Evolutionary conservation across 2,888 invertebrate genomes (phyloP), one percentile per base, ranked within the genome.

Genomic region (Phortica okadai): DNA sequence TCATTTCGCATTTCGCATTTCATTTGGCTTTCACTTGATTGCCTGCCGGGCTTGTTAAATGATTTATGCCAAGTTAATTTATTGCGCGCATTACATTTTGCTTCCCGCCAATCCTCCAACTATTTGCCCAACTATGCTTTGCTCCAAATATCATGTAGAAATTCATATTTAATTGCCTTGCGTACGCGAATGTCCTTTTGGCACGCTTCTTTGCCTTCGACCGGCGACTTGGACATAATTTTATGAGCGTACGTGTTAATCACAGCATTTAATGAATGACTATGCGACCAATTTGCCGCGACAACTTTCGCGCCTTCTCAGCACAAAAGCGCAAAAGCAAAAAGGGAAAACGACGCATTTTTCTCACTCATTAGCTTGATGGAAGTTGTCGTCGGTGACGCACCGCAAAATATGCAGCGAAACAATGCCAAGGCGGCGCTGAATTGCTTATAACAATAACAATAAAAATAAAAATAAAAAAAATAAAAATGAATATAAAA

Each of bases 1-100:
- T 41, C 50, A 42, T 56, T 72, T 72, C 33, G 7, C 50, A 42
- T 56, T 72, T 72, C 33, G 7, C 44, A 8, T 50, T 5, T 33
- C 45, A 7, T 44, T 67, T 41, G 42, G 14, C 25, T 69, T 74
- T 33, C 62, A 70, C 56, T 25, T 74, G 56, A 21, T 74, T 50
- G 66, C 33, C 56, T 56, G 42, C 21, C 25, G n/a, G 62, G 21
- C 62, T 81, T 78, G 76, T 79, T 85, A 84, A 87, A 90, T 90
- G 89, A 89, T 89, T 89, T 90, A 89, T 89, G 86, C 78, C 80
- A 54, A 81, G 80, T 81, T 82, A 82, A 84, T 84, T 84, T 84
- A 84, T 83, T 79, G 79, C 80, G 76, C 25, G 56, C 44, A 25
- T 11, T 56, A 42, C n/a, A n/a, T n/a, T n/a, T n/a, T n/a, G n/a